These are phyloP conservation scores for Apis cerana DNA, from an alignment of 1,140 invertebrate species.

Conservation along the genomic window DNA sequence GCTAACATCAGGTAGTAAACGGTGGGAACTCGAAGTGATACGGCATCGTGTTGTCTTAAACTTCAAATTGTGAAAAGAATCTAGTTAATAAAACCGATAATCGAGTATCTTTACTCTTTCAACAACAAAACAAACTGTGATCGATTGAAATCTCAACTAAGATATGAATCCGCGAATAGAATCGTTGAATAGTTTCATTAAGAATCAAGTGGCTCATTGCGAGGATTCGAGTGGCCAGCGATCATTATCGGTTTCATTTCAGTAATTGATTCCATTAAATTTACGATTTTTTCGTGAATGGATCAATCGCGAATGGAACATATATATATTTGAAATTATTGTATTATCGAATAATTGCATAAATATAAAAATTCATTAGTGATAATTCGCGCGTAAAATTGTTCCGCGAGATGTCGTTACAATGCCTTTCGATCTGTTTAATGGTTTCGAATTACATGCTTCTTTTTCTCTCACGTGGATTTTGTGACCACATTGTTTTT, in stretches of 20 bases:
- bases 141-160: background rate
- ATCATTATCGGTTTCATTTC: background rate
- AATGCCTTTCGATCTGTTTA: background rate
- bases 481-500: background rate
- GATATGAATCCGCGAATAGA: background rate
- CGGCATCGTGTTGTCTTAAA: background rate
- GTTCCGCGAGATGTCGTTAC: background rate
- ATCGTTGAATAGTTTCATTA: conserved; percentile 37
- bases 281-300: background rate
- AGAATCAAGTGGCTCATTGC: background rate
- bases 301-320: background rate
- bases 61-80: background rate
- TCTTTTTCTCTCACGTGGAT: background rate
- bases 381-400: background rate
- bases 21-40: background rate
- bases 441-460: background rate
- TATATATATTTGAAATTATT: background rate
- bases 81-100: too few species aligned
- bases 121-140: background rate
- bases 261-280: background rate
- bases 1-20: background rate
- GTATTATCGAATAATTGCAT: background rate
- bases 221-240: background rate
- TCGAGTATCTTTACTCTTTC: background rate
- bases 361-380: background rate